phyloP scores from a whole-genome alignment of 2,113 vertebrate genomes.

The Ceuthmochares aereus region DNA sequence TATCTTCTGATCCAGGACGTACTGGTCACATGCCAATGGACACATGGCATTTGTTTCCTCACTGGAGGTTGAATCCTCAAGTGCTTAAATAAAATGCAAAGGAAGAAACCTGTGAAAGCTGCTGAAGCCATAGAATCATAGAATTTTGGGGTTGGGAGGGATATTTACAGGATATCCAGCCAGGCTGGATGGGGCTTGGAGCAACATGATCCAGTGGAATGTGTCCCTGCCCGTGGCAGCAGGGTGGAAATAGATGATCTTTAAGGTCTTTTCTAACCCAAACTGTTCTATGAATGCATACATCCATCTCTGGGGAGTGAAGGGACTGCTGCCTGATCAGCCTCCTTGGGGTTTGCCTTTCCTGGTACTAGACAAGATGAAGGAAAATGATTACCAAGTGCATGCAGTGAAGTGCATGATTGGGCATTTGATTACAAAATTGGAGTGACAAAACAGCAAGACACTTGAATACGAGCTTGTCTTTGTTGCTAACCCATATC shows the following conservation, averaged over 20 bases:
- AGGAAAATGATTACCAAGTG: not conserved
- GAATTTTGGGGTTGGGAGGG: too few relatives aligned
- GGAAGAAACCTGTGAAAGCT: not conserved
- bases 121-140: too few relatives aligned
- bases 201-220: too few relatives aligned
- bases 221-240: too few relatives aligned
- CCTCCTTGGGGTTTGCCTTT: not conserved
- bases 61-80: not conserved
- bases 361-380: not conserved
- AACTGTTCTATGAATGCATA: too few relatives aligned
- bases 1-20: not conserved
- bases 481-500: not conserved
- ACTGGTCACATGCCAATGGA: not conserved
- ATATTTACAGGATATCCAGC: too few relatives aligned
- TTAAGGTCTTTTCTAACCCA: too few relatives aligned
- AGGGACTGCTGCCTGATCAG: not conserved
- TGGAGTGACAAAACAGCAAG: not conserved
- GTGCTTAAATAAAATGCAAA: not conserved
- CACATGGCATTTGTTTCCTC: not conserved
- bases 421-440: not conserved
- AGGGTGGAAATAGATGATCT: too few relatives aligned
- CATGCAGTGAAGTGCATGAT: not conserved
- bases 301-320: not conserved
- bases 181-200: too few relatives aligned
- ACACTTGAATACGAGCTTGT: not conserved